Percentiles rank a stretch among this genome's conserved stretches.
Conservation (phyloP, 1,140 invertebrate genomes). For the Wasmannia auropunctata region DNA sequence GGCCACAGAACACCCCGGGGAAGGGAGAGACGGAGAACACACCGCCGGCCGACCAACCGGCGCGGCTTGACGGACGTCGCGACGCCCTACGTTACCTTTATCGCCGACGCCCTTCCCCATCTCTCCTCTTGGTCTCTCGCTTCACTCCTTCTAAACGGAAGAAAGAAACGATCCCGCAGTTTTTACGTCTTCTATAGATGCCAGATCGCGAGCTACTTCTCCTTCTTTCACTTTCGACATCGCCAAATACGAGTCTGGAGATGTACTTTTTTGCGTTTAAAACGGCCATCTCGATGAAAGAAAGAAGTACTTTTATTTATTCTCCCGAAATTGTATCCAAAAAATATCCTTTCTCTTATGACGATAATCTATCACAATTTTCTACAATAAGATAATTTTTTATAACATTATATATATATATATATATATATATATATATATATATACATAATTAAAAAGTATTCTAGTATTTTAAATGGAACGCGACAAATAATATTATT, state of each 20-base stretch:
- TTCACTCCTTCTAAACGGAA: slow-evolving; percentile 57
- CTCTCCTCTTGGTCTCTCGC: slow-evolving; percentile 60
- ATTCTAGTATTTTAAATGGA: background rate
- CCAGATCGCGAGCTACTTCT: slow-evolving; percentile 47
- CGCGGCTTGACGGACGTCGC: slow-evolving; percentile 84
- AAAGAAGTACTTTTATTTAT: slow-evolving; percentile 16
- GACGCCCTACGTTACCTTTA: slow-evolving; percentile 84
- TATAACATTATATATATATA: background rate
- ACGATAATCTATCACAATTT: background rate
- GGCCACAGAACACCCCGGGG: slow-evolving; percentile 47
- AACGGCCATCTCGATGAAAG: slow-evolving; percentile 32
- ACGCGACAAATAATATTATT: background rate
- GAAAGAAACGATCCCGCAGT: slow-evolving; percentile 61
- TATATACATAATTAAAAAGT: background rate
- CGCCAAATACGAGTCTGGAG: slow-evolving; percentile 48
- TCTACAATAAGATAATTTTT: background rate
- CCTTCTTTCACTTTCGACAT: slow-evolving; percentile 57
- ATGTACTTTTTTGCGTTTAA: slow-evolving; percentile 19
- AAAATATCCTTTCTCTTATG: background rate
- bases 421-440: too few relatives aligned
- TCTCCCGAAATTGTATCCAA: background rate
- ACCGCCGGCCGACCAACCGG: slow-evolving; percentile 80
- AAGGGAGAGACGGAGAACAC: slow-evolving; percentile 63
- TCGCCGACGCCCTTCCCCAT: slow-evolving; percentile 77
- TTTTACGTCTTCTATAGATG: slow-evolving; percentile 58